Conservation (phyloP, 2,113 vertebrate species). For the Mixornis gularis region DNA sequence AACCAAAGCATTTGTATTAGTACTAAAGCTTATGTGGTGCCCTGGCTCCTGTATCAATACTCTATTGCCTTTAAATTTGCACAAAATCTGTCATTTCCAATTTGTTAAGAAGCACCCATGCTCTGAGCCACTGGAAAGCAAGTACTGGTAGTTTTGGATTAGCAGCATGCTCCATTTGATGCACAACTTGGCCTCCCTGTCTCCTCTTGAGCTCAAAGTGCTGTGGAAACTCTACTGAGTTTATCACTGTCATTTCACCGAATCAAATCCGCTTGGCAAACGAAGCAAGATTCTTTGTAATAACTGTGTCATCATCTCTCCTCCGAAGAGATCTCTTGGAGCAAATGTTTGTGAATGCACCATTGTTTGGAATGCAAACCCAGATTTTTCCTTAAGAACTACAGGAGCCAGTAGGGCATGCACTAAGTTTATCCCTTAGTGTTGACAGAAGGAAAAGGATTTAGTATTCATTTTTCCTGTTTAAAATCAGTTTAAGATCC, state of each 20-base stretch:
- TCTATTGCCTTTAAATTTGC: background rate
- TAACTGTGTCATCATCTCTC: background rate
- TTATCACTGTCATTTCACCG: background rate
- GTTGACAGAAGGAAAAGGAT: background rate
- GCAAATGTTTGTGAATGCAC: background rate
- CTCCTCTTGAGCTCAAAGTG: background rate
- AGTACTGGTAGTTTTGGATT: background rate
- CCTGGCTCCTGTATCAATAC: background rate
- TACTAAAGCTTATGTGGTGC: background rate
- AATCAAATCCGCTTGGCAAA: conserved; percentile 9
- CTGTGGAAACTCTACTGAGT: background rate
- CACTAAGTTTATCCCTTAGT: background rate
- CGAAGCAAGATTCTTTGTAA: background rate
- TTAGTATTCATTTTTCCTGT: background rate
- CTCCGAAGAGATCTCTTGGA: background rate
- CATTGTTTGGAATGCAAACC: background rate
- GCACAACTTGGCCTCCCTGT: background rate
- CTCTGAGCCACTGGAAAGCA: background rate
- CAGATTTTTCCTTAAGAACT: background rate
- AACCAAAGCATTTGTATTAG: background rate
- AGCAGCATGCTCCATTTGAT: background rate
- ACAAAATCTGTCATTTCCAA: background rate
- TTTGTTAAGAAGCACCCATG: background rate
- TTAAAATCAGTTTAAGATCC: background rate
- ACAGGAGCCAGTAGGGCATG: background rate